phyloP scores from a whole-genome alignment of 2,888 invertebrate species.

The Penaeus monodon region DNA sequence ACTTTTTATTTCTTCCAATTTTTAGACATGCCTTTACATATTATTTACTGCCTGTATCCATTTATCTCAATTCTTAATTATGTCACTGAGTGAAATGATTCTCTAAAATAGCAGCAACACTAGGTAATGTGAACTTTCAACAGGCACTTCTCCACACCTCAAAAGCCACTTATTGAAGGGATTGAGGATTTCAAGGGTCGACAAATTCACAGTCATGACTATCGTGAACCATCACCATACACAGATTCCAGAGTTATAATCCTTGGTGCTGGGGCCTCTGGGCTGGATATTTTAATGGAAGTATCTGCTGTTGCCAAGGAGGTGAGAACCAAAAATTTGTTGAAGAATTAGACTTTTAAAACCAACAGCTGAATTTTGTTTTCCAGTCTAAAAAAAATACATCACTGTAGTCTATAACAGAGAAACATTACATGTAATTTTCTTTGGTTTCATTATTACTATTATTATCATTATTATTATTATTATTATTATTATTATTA shows the following conservation, averaged over 20 bases:
- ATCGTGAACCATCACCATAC: constrained; percentile 81
- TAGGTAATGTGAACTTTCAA: not conserved
- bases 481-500: no score
- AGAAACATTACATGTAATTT: not conserved
- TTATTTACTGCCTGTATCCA: no score
- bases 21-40: no score
- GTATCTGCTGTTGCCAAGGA: constrained; percentile 69
- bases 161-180: constrained; percentile 79
- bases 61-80: no score
- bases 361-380: not conserved
- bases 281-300: constrained; percentile 73
- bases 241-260: constrained; percentile 76
- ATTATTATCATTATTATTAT: no score
- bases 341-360: no score
- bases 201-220: constrained; percentile 86
- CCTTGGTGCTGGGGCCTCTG: constrained; percentile 90
- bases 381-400: not conserved
- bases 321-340: constrained; percentile 66
- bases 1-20: no score
- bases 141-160: constrained; percentile 83
- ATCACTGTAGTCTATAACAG: not conserved
- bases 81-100: no score
- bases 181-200: constrained; percentile 77
- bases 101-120: no score
- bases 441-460: not conserved